phyloP scores from a whole-genome alignment of 2,888 invertebrate genomes.

The Rhaphigaster nebulosa region DNA sequence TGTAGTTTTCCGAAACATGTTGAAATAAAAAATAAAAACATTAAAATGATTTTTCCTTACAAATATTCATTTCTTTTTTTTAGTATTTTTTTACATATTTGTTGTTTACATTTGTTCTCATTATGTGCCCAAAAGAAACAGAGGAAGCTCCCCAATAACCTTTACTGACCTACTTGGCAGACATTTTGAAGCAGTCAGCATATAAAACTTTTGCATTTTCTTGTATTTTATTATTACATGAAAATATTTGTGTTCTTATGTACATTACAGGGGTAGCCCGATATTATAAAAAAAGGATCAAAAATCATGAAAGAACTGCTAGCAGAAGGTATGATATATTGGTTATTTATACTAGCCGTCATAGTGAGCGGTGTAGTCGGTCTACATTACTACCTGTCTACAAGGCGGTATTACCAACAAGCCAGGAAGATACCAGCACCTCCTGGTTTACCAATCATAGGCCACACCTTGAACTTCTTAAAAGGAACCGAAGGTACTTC shows the following conservation, averaged over 20 bases:
- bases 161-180: no score
- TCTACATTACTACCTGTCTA: slow-evolving; percentile 5
- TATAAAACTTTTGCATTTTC: no score
- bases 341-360: neutral
- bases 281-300: neutral
- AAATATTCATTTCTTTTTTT: no score
- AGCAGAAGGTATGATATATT: neutral
- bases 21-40: no score
- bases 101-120: no score
- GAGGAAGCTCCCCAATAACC: no score
- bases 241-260: neutral
- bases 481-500: slow-evolving; percentile 72
- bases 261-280: neutral
- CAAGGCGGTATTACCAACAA: slow-evolving; percentile 69
- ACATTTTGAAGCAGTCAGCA: no score
- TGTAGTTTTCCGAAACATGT: no score
- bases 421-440: slow-evolving; percentile 83
- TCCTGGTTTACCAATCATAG: slow-evolving; percentile 79
- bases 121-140: no score
- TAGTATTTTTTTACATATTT: no score
- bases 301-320: neutral
- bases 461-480: slow-evolving; percentile 81
- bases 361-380: neutral
- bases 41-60: no score
- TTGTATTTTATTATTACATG: no score